Evolutionary conservation across 2,888 invertebrate species (phyloP), one percentile per base, ranked within the genome.

Genomic region (Tyria jacobaeae): DNA sequence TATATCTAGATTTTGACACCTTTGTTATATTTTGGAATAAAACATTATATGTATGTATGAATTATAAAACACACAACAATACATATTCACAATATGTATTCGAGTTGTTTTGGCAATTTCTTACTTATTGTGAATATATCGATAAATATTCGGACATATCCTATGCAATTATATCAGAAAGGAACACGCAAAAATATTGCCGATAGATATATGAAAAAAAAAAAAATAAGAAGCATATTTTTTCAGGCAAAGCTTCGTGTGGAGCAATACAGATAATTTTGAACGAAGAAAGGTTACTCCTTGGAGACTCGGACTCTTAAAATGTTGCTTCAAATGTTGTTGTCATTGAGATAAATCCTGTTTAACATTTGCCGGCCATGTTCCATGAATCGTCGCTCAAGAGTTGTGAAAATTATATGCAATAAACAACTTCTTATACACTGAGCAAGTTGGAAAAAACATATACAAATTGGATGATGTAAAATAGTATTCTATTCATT

Each of bases 241-340:
- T 68, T 70, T 70, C 66, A 56, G 67, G 66, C 66, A 68, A 62
- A 66, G 62, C 71, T 71, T 75, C 75, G 66, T 62, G 68, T 66
- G 73, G 74, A 62, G 62, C 70, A 73, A 79, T 80, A 80, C 73
- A 80, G 79, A 83, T 83, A 83, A 81, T 81, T 75, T 74, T 73
- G 74, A 72, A 75, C 72, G 71, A 70, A 71, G 75, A 75, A 76
- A 76, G 78, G 80, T 76, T 74, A 70, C 66, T 79, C 83, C 77
- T 60, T 34, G 17, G 78, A 76, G 76, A 69, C 49, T 48, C 21
- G 55, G 68, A 66, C 60, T 57, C 66, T 60, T 76, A 76, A 81
- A 77, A 81, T 79, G 79, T 64, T 70, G 75, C 81, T 72, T 64
- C 71, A 68, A 64, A 71, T 68, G 56, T 66, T 56, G 65, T 54